Base-by-base conservation (phyloP, 2,797 vertebrate genomes). In the Coranthus polyacanthus region DNA sequence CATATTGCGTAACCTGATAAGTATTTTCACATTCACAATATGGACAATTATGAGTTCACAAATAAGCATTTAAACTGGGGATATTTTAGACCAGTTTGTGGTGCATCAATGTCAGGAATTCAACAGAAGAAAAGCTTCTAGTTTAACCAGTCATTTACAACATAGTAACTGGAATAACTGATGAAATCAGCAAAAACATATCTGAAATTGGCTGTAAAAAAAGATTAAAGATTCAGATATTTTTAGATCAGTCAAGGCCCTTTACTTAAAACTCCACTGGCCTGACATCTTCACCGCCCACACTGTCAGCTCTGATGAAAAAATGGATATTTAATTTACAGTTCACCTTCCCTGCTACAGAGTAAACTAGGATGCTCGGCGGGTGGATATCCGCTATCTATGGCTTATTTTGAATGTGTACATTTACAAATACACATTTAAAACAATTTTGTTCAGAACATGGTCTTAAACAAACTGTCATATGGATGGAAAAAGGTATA, bases 201-300 rank as follows among this genome's bases (percentile, higher is more conserved):
- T 13, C 5, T 15, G 10, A n/a, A 44, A 51, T 16, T 34, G 24
- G 4, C n/a, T n/a, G n/a, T n/a, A n/a, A n/a, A n/a, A n/a, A n/a
- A n/a, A n/a, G n/a, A n/a, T n/a, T n/a, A n/a, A n/a, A n/a, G n/a
- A n/a, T n/a, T 20, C 29, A 69, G 61, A 37, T 7, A n/a, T 42
- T 53, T 6, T 16, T 36, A 53, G 32, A 55, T 51, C 45, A 37
- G 37, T 38, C 45, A 55, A 57, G 58, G 64, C 72, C 58, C 46
- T 64, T 44, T 68, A 69, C 45, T 49, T 66, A 63, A 66, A 69
- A 58, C 21, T 9, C 15, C 2, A 36, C 26, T 5, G 59, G 47
- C 17, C 42, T 34, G 21, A 7, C 26, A 4, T 41, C 46, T 56
- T 21, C 22, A 21, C 42, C 12, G 4, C 8, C 21, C 29, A 17